Conservation (phyloP, 2,888 invertebrate genomes). For the Pteria penguin region DNA sequence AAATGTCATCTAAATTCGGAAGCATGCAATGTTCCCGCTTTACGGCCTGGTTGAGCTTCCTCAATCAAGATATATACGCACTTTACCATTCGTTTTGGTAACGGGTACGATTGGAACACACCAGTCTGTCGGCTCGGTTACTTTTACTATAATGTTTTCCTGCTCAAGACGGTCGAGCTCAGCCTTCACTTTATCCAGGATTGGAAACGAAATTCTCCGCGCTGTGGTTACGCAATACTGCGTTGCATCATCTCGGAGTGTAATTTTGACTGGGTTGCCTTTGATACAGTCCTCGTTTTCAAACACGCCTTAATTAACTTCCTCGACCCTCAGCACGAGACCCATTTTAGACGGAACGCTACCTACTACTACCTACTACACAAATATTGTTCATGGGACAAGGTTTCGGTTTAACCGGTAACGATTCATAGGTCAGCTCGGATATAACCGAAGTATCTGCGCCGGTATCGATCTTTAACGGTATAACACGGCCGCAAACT, state of each 20-base stretch:
- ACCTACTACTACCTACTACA: too few relatives aligned
- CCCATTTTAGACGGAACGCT: neutral
- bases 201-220: conserved; percentile 31
- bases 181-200: conserved; percentile 25
- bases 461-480: conserved; percentile 4
- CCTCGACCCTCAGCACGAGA: neutral
- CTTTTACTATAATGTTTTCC: conserved; percentile 35
- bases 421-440: neutral
- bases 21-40: conserved; percentile 34
- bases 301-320: neutral
- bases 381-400: neutral
- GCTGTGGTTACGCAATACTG: conserved; percentile 22
- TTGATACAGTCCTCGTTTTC: too few relatives aligned
- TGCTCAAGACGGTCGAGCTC: conserved; percentile 42
- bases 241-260: neutral
- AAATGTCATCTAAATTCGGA: conserved; percentile 42
- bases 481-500: neutral
- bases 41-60: conserved; percentile 34
- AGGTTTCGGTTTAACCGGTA: neutral
- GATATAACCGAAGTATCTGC: neutral
- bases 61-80: neutral
- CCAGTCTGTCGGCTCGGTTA: conserved; percentile 49
- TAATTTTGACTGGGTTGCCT: conserved; percentile 23
- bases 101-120: conserved; percentile 42
- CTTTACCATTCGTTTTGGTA: neutral